Percentiles rank a stretch among this genome's conserved stretches.
These are phyloP conservation scores for Pristionchus arcanus DNA, from an alignment of 2,888 invertebrate genomes.

Conservation along the genomic window DNA sequence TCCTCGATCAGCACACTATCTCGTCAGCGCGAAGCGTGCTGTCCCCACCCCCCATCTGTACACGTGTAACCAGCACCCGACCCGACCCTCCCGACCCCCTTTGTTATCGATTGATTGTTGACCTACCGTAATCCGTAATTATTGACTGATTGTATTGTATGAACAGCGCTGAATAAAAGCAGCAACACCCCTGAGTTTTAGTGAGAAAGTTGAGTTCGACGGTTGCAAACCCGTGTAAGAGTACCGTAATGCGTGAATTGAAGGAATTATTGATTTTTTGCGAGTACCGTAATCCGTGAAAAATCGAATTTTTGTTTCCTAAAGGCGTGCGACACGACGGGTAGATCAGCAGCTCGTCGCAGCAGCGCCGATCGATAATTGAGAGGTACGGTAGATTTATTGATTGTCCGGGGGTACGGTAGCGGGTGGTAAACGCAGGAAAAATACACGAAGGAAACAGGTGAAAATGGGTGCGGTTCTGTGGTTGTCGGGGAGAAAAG, in stretches of 20 bases:
- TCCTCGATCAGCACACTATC: neutral
- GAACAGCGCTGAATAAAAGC: neutral
- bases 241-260: too few relatives aligned
- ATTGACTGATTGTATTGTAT: neutral
- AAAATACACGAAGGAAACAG: neutral
- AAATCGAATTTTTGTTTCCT: neutral
- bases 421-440: neutral
- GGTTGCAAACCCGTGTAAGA: neutral
- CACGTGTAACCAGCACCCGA: slow-evolving; percentile 26
- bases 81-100: neutral
- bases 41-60: slow-evolving; percentile 23
- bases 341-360: slow-evolving; percentile 30
- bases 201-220: neutral
- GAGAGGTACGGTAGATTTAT: slow-evolving; percentile 9
- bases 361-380: slow-evolving; percentile 47
- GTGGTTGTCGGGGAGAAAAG: neutral
- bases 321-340: slow-evolving; percentile 3
- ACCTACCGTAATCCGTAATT: slow-evolving; percentile 32
- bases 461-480: neutral
- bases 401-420: neutral
- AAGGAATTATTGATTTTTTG: neutral
- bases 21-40: slow-evolving; percentile 26
- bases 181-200: neutral
- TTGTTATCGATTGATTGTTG: neutral
- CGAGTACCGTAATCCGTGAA: neutral